Evolutionary conservation across 2,888 invertebrate genomes (phyloP).

Genomic region (Athrips mouffetella): DNA sequence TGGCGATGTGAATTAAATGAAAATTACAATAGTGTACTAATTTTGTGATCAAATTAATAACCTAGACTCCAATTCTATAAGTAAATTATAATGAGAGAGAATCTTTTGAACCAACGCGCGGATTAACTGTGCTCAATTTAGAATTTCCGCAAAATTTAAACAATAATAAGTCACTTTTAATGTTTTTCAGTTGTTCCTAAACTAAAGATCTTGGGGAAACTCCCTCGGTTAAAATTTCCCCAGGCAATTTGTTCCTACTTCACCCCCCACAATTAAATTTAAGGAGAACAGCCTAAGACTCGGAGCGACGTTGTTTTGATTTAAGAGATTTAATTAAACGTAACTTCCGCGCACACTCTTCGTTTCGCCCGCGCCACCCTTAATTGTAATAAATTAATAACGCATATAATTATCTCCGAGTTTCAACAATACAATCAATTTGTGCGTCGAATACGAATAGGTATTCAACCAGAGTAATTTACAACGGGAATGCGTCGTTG

Average conservation of each 20-base stretch:
- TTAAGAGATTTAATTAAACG: slow-evolving; percentile 66
- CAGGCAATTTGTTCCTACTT: slow-evolving; percentile 51
- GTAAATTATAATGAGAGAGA: slow-evolving; percentile 1
- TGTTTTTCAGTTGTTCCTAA: slow-evolving; percentile 27
- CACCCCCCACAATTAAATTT: slow-evolving; percentile 60
- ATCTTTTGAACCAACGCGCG: background rate
- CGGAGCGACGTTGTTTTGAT: slow-evolving; percentile 61
- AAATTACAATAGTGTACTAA: too few relatives aligned
- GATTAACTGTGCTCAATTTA: slow-evolving; percentile 3
- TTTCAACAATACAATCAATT: slow-evolving; percentile 6
- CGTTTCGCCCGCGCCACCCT: slow-evolving; percentile 36
- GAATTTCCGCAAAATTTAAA: slow-evolving; percentile 17
- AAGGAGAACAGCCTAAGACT: slow-evolving; percentile 55
- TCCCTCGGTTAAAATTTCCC: slow-evolving; percentile 43
- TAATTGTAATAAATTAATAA: slow-evolving; percentile 40
- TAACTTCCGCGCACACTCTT: slow-evolving; percentile 46
- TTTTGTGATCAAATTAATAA: too few relatives aligned
- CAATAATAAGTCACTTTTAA: slow-evolving; percentile 22
- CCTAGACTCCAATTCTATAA: too few relatives aligned
- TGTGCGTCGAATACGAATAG: background rate
- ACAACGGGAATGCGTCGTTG: background rate
- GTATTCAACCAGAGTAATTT: background rate
- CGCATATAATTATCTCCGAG: slow-evolving; percentile 8
- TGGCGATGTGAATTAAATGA: too few relatives aligned
- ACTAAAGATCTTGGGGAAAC: slow-evolving; percentile 26